Percentiles rank a stretch among this genome's conserved stretches.
Evolutionary conservation across 2,113 vertebrate genomes (phyloP).

Genomic region (Gnathochromis pfefferi): DNA sequence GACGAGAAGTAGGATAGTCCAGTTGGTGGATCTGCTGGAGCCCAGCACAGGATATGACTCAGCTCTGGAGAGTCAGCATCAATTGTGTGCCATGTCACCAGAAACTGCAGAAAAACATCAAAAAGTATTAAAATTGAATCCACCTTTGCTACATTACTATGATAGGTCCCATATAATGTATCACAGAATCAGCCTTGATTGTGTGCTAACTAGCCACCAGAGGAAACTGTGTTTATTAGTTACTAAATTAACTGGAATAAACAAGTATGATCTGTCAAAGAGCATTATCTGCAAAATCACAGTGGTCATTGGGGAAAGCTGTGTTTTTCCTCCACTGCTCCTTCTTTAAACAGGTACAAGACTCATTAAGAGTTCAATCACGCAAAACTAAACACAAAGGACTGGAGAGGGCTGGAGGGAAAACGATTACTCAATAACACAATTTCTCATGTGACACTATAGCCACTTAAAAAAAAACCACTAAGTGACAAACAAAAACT

Average conservation of each 20-base stretch:
- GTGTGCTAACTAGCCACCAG: constrained; percentile 3
- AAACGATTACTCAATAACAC: background rate
- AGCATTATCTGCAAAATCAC: background rate
- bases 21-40: constrained; percentile 89
- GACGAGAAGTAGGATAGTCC: constrained; percentile 98
- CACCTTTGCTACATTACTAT: background rate
- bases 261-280: constrained; percentile 19
- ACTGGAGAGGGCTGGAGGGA: background rate
- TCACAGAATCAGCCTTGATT: background rate
- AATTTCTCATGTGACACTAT: background rate
- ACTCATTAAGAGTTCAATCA: constrained; percentile 40
- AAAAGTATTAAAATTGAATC: background rate
- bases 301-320: background rate
- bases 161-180: background rate
- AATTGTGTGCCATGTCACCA: constrained; percentile 96
- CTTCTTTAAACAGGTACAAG: background rate
- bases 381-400: background rate
- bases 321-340: background rate
- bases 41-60: constrained; percentile 93
- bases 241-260: constrained; percentile 10
- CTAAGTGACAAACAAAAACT: background rate
- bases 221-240: constrained; percentile 19
- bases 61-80: constrained; percentile 94
- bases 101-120: constrained; percentile 72
- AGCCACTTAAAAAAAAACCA: background rate